A percentile compares a stretch with the other conserved stretches of the same genome.
These are phyloP conservation scores for Gryon sp. DNA, from an alignment of 1,140 invertebrate species.

Conservation along the genomic window DNA sequence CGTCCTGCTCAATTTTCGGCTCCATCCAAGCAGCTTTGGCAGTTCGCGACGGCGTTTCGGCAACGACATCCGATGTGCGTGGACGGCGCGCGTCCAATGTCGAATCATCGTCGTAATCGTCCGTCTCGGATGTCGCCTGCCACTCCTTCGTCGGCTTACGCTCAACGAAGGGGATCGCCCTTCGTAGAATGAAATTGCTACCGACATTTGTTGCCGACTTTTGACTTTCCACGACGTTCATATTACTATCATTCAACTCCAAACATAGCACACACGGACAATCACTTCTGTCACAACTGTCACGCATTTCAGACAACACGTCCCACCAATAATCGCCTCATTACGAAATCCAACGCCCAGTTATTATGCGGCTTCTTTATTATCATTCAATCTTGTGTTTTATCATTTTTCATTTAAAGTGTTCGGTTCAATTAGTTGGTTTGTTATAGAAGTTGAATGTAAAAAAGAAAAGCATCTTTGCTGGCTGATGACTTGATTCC, in stretches of 20 bases:
- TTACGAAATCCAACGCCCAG: conserved; percentile 4
- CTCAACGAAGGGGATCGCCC: conserved; percentile 80
- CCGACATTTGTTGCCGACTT: conserved; percentile 70
- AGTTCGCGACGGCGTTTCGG: conserved; percentile 2
- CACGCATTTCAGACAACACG: conserved; percentile 34
- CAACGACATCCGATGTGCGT: conserved; percentile 66
- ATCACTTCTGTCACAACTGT: conserved; percentile 52
- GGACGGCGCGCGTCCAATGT: conserved; percentile 70
- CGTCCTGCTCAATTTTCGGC: conserved; percentile 73
- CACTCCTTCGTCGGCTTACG: conserved; percentile 78
- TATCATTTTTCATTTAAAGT: no score
- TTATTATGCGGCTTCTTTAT: no score
- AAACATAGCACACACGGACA: conserved; percentile 82
- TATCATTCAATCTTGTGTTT: no score
- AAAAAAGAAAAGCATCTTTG: no score
- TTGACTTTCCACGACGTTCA: conserved; percentile 54
- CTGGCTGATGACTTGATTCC: no score
- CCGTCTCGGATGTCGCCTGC: conserved; percentile 80
- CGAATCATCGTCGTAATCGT: conserved; percentile 75
- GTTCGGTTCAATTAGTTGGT: no score
- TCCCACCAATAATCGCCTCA: conserved; percentile 1
- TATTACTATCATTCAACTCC: conserved; percentile 74
- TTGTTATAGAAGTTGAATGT: no score
- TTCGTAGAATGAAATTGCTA: conserved; percentile 81
- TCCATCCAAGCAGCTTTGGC: conserved; percentile 53